Conservation (phyloP, 2,113 vertebrate species). For the Lipotes vexillifer region DNA sequence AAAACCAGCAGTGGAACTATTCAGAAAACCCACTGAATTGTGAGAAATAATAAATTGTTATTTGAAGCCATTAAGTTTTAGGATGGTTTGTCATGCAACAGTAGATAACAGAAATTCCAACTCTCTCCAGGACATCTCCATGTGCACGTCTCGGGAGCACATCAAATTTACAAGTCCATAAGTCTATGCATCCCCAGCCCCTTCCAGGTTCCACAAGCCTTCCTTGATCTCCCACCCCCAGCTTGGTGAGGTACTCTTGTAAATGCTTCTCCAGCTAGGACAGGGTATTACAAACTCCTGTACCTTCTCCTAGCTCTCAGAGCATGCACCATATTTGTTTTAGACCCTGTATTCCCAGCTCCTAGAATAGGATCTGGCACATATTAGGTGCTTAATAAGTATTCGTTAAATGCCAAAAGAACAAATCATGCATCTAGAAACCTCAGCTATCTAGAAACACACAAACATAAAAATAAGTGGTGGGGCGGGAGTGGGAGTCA, state of each 20-base stretch:
- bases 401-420: neutral
- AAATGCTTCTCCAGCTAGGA: neutral
- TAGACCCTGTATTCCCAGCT: neutral
- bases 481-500: neutral
- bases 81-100: neutral
- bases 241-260: neutral
- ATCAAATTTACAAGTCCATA: neutral
- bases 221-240: neutral
- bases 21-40: conserved; percentile 25
- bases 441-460: neutral
- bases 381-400: neutral
- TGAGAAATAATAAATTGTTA: neutral
- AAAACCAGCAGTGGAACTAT: neutral
- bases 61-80: neutral
- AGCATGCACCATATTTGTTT: neutral
- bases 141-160: neutral
- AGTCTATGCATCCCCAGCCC: neutral
- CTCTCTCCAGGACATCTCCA: neutral
- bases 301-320: neutral
- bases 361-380: neutral
- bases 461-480: neutral
- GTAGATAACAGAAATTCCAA: neutral
- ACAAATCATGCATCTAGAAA: neutral
- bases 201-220: neutral
- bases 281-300: neutral